Conservation (phyloP, 2,888 invertebrate species). For the Heliconius charithonia region DNA sequence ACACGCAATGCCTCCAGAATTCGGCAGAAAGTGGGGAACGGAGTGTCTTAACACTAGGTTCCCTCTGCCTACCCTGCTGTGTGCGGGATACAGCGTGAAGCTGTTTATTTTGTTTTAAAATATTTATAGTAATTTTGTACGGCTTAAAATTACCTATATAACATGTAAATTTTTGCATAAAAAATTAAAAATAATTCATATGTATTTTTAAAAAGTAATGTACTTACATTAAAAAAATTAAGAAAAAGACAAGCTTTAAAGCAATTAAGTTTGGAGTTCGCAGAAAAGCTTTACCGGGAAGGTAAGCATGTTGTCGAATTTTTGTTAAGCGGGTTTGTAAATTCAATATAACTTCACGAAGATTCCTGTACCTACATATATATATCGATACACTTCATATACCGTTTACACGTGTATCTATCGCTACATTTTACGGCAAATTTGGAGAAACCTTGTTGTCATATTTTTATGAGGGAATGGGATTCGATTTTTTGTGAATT, state of each 20-base stretch:
- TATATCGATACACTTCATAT: background rate
- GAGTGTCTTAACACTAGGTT: no score
- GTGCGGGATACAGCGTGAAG: no score
- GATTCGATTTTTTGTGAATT: background rate
- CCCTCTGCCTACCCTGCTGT: no score
- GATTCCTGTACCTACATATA: background rate
- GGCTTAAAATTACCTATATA: background rate
- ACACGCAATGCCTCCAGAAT: no score
- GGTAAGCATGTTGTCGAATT: background rate
- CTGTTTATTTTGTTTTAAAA: no score
- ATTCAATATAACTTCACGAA: background rate
- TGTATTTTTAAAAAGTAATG: background rate
- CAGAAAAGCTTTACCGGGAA: conserved; percentile 1
- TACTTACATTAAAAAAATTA: background rate
- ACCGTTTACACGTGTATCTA: background rate
- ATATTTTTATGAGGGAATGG: background rate
- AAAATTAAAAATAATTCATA: background rate
- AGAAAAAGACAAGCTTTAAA: conserved; percentile 3
- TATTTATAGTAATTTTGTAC: background rate
- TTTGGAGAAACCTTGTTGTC: background rate
- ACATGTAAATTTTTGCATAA: background rate
- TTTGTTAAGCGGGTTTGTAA: background rate
- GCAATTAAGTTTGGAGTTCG: background rate
- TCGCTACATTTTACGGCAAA: background rate
- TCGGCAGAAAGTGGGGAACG: no score